These are phyloP conservation scores for Blera fallax DNA, from an alignment of 2,888 invertebrate species.

Conservation along the genomic window DNA sequence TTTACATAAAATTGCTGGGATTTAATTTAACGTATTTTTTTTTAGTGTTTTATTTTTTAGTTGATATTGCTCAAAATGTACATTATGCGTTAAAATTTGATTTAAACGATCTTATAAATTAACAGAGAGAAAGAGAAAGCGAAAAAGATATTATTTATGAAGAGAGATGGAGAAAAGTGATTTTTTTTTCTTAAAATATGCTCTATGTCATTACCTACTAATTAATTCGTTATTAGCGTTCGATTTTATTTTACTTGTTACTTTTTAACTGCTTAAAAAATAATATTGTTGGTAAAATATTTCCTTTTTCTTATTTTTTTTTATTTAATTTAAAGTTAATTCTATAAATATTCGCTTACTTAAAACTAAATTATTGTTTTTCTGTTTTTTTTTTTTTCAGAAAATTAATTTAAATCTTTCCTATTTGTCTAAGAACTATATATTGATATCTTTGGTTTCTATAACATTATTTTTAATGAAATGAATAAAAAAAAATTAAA, in stretches of 20 bases:
- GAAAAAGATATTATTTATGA: background rate
- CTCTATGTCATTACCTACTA: background rate
- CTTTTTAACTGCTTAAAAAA: background rate
- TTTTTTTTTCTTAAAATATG: background rate
- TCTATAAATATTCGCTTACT: slow-evolving; percentile 55
- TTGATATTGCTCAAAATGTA: slow-evolving; percentile 57
- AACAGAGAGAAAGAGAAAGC: background rate
- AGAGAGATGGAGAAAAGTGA: slow-evolving; percentile 7
- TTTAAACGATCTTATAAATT: slow-evolving; percentile 50
- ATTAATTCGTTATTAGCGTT: slow-evolving; percentile 30
- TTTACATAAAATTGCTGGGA: slow-evolving; percentile 42
- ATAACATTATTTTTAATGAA: slow-evolving; percentile 40
- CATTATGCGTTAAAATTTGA: slow-evolving; percentile 52
- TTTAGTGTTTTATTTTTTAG: background rate
- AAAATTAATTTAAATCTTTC: slow-evolving; percentile 30
- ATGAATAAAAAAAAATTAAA: slow-evolving; percentile 16
- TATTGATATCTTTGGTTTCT: slow-evolving; percentile 62
- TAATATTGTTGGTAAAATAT: background rate
- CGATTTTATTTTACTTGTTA: background rate
- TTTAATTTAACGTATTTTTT: background rate
- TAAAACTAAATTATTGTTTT: slow-evolving; percentile 51
- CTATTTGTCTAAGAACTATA: slow-evolving; percentile 45
- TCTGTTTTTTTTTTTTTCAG: slow-evolving; percentile 21
- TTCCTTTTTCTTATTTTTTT: background rate
- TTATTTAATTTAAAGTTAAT: slow-evolving; percentile 10